Percentiles rank a stretch among this genome's conserved stretches.
phyloP scores from a whole-genome alignment of 2,797 vertebrate species.

The Urophycis tenuis region DNA sequence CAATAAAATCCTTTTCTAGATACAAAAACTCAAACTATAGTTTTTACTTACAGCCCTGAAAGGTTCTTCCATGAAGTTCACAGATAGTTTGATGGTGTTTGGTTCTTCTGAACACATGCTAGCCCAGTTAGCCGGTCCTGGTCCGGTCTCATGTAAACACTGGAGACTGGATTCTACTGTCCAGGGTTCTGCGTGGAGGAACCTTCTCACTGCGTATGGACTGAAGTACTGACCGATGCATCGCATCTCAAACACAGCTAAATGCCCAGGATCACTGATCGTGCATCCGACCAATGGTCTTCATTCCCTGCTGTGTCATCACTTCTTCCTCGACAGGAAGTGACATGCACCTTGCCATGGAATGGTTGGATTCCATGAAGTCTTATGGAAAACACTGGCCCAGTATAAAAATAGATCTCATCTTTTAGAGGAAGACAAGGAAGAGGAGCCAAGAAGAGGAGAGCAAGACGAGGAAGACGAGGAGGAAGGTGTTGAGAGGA shows the following conservation, averaged over 20 bases:
- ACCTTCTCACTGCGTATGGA: background rate
- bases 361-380: slow-evolving; percentile 74
- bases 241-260: background rate
- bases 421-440: slow-evolving; percentile 50
- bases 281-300: slow-evolving; percentile 44
- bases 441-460: slow-evolving; percentile 22
- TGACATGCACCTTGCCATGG: slow-evolving; percentile 76
- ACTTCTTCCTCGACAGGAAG: slow-evolving; percentile 38
- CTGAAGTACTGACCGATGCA: background rate
- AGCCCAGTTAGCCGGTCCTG: background rate
- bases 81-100: slow-evolving; percentile 16
- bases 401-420: slow-evolving; percentile 74
- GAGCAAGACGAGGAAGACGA: no score
- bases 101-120: background rate
- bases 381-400: slow-evolving; percentile 69
- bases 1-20: slow-evolving; percentile 81
- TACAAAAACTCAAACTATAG: slow-evolving; percentile 60
- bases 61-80: slow-evolving; percentile 34
- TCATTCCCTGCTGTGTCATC: slow-evolving; percentile 31
- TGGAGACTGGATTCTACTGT: background rate
- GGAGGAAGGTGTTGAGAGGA: no score
- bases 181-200: background rate
- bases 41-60: slow-evolving; percentile 55
- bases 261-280: slow-evolving; percentile 21
- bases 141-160: background rate